Percentiles rank a stretch among this genome's conserved stretches.
Conservation (phyloP, 1,140 invertebrate species). For the Bombyx mandarina region DNA sequence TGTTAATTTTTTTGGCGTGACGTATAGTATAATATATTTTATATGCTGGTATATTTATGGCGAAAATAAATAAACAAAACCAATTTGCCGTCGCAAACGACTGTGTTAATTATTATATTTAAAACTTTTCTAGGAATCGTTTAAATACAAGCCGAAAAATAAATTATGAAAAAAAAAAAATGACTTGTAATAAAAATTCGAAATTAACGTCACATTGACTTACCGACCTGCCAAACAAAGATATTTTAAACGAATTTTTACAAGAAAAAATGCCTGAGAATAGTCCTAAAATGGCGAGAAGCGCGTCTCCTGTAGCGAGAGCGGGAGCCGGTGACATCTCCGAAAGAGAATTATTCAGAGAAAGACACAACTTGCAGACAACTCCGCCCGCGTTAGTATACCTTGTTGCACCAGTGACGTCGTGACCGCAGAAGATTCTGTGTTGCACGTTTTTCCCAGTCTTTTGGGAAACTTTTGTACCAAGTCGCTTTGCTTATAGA, state of each 20-base stretch:
- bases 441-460: no score
- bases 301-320: constrained; percentile 38
- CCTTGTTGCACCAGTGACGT: no score
- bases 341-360: constrained; percentile 37
- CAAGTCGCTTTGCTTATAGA: no score
- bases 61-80: no score
- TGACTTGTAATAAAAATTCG: constrained; percentile 10
- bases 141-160: not conserved
- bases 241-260: not conserved
- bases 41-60: no score
- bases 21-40: no score
- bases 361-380: constrained; percentile 30
- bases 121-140: no score
- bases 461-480: no score
- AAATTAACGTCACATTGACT: constrained; percentile 9
- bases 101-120: no score
- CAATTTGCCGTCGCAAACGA: no score
- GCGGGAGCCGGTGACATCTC: constrained; percentile 52
- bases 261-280: constrained; percentile 29
- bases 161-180: not conserved
- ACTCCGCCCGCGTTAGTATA: constrained; percentile 41
- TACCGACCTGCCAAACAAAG: not conserved
- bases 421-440: no score
- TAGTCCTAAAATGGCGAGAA: constrained; percentile 32
- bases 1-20: no score